Evolutionary conservation across 2,797 vertebrate genomes (phyloP), one percentile per base, ranked within the genome.

Genomic region (Centropyge bicolor): DNA sequence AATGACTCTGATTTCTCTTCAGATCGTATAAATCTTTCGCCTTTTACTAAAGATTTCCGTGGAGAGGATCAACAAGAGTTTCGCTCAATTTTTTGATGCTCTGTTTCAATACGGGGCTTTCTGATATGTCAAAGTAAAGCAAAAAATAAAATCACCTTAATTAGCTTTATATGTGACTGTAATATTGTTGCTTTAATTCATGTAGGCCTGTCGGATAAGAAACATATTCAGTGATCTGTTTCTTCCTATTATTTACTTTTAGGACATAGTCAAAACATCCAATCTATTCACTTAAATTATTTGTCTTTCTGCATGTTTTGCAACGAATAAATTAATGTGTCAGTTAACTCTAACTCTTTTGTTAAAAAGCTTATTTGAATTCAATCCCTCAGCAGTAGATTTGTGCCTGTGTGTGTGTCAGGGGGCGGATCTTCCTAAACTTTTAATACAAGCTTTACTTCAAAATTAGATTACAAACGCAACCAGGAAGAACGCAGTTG

Each of bases 1-100:
- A 17, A 57, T 57, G 2, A 57, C 35, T 59, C 56, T 59, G 31
- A n/a, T 12, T 59, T 60, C 22, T 59, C 46, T 70, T 70, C 75
- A 78, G 11, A 78, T 78, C 59, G 51, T 31, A 57, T 19, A 64
- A 71, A 70, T 78, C 59, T 70, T 78, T 77, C 75, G 75, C 67
- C 75, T 70, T 78, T 78, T 71, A 78, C 51, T 78, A 64, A 78
- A 78, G 75, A 78, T 70, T 78, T 78, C 67, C 51, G 67, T 64
- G 67, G 67, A 78, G 59, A 64, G 67, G 64, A 69, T 55, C 70
- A 63, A 5, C 1, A 67, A 54, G 77, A 73, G 76, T 31, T 38
- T 13, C 0, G 8, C 2, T 3, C 8, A 67, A 73, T 67, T 79
- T 72, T 74, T 80, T 74, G 77, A 62, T 62, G 54, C 63, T 13